phyloP scores from a whole-genome alignment of 1,140 invertebrate species.

The Caenorhabditis latens region DNA sequence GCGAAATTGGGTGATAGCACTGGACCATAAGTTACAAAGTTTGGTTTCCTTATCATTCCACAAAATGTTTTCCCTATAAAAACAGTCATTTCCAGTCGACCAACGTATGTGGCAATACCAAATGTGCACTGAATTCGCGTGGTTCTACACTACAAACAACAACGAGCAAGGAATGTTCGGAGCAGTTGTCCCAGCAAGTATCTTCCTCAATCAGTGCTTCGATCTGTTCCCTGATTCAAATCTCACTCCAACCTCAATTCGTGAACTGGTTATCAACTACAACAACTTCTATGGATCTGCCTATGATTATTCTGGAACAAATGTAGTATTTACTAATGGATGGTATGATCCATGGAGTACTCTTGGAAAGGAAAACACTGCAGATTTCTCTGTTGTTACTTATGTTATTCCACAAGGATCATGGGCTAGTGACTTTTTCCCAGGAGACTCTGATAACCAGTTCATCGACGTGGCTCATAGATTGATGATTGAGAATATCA shows the following conservation, averaged over 20 bases:
- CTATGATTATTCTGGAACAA: conserved; percentile 82
- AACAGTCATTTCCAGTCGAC: conserved; percentile 63
- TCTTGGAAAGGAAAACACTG: conserved; percentile 80
- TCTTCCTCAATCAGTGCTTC: conserved; percentile 81
- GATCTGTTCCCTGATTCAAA: conserved; percentile 78
- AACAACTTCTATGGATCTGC: conserved; percentile 87
- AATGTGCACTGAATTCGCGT: conserved; percentile 95
- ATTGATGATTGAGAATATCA: conserved; percentile 41
- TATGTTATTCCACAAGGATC: conserved; percentile 68
- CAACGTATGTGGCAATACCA: conserved; percentile 89
- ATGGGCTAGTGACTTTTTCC: conserved; percentile 64
- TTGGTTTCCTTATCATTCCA: too few species aligned
- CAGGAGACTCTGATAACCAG: conserved; percentile 21
- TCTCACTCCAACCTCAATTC: conserved; percentile 85
- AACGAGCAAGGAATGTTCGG: conserved; percentile 84
- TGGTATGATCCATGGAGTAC: conserved; percentile 93
- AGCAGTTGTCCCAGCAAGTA: conserved; percentile 77
- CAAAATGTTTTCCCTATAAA: conserved; percentile 40
- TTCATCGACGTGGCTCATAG: conserved; percentile 19
- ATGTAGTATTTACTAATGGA: conserved; percentile 90
- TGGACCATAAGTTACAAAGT: too few species aligned
- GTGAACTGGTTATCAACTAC: conserved; percentile 80
- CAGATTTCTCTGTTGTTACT: conserved; percentile 76
- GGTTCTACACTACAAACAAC: conserved; percentile 88
- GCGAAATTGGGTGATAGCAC: too few species aligned